These are phyloP conservation scores for Thalassarche chlororhynchos DNA, from an alignment of 2,113 vertebrate species.

Conservation along the genomic window DNA sequence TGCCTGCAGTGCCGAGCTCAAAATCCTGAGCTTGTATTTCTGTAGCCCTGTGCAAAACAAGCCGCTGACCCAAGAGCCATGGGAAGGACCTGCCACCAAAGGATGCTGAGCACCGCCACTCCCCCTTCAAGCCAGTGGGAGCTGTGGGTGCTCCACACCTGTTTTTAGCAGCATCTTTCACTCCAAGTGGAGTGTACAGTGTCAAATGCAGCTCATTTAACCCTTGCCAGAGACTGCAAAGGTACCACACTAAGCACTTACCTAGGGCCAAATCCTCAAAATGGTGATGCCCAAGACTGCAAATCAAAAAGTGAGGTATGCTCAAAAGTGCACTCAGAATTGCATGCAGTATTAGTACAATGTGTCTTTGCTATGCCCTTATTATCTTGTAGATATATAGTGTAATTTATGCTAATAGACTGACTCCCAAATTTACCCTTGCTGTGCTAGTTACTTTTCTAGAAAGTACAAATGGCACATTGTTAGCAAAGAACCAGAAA, in stretches of 20 bases:
- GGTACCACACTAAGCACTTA: neutral
- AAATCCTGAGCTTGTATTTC: neutral
- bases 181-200: accelerated
- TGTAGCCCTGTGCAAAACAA: neutral
- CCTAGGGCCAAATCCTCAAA: neutral
- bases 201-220: neutral
- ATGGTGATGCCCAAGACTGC: neutral
- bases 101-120: neutral
- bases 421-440: slow-evolving; percentile 63
- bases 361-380: slow-evolving; percentile 65
- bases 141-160: neutral
- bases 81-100: neutral
- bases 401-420: slow-evolving; percentile 67
- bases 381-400: slow-evolving; percentile 60
- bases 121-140: neutral
- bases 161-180: neutral
- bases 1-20: neutral
- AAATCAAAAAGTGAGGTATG: slow-evolving; percentile 9
- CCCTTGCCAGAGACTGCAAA: neutral
- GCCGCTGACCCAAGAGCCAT: neutral
- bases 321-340: neutral
- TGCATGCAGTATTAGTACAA: slow-evolving; percentile 15
- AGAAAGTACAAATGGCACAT: slow-evolving; percentile 25
- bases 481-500: slow-evolving; percentile 10
- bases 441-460: slow-evolving; percentile 54